Conservation (phyloP, 2,113 vertebrate genomes). For the Heloderma charlesbogerti region DNA sequence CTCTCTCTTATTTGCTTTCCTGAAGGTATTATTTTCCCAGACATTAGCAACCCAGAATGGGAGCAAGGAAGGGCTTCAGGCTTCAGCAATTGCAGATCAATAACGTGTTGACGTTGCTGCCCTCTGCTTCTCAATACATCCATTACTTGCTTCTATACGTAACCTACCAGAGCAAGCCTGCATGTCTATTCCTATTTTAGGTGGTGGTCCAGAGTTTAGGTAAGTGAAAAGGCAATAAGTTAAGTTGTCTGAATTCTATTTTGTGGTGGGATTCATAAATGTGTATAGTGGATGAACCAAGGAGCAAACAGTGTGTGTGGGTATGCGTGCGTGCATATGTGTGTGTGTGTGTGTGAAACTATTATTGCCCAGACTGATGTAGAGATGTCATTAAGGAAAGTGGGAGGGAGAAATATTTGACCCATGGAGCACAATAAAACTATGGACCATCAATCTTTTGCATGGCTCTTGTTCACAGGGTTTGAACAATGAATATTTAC, state of each 20-base stretch:
- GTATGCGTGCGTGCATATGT: neutral
- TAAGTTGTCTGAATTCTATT: neutral
- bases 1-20: neutral
- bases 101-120: slow-evolving; percentile 20
- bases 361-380: neutral
- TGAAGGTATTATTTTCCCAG: neutral
- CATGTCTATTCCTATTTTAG: neutral
- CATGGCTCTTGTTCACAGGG: too few relatives aligned
- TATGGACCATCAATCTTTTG: too few relatives aligned
- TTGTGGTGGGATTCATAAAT: neutral
- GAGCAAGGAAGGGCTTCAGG: slow-evolving; percentile 19
- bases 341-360: neutral
- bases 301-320: neutral
- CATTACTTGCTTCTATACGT: neutral
- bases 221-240: neutral
- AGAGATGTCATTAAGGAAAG: neutral
- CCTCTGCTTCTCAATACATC: slow-evolving; percentile 29
- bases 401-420: neutral
- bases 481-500: too few relatives aligned
- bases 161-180: rapidly evolving
- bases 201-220: neutral
- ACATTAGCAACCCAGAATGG: too few relatives aligned
- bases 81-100: slow-evolving; percentile 46
- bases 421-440: neutral
- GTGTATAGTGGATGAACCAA: neutral